A percentile compares a stretch with the other conserved stretches of the same genome.
Evolutionary conservation across 2,888 invertebrate species (phyloP).

Genomic region (Chalcis sispes): DNA sequence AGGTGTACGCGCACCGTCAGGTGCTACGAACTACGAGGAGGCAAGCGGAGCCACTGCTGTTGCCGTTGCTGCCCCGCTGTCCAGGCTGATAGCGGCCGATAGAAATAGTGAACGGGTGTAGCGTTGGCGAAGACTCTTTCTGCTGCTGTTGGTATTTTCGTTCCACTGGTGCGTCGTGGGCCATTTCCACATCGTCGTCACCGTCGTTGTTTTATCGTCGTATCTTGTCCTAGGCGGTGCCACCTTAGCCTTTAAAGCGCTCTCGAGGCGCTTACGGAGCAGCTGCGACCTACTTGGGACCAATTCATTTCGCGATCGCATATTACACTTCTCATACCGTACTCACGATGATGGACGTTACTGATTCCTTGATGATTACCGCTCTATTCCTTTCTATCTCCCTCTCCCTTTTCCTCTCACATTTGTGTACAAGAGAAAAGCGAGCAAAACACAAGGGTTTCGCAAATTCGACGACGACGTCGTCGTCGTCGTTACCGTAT

Average conservation of each 20-base stretch:
- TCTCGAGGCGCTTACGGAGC: constrained; percentile 11
- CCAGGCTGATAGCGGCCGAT: constrained; percentile 9
- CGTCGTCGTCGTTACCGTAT: too few species aligned
- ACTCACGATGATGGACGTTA: too few species aligned
- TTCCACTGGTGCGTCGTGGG: not conserved
- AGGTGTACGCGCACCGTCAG: constrained; percentile 2
- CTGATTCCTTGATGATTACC: too few species aligned
- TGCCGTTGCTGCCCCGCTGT: constrained; percentile 3
- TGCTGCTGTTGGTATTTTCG: not conserved
- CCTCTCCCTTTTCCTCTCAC: too few species aligned
- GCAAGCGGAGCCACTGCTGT: constrained; percentile 6
- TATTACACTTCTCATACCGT: too few species aligned
- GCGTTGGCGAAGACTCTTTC: not conserved
- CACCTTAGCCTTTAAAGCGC: not conserved
- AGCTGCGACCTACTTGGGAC: constrained; percentile 36
- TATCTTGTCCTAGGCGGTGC: not conserved
- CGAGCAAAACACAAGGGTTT: too few species aligned
- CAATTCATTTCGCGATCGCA: too few species aligned
- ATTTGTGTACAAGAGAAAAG: too few species aligned
- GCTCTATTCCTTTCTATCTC: too few species aligned
- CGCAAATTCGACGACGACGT: too few species aligned
- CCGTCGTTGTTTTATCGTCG: not conserved
- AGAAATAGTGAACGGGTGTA: constrained; percentile 22
- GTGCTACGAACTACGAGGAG: constrained; percentile 21
- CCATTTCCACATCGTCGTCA: not conserved